These are phyloP conservation scores for Pheosia tremula DNA, from an alignment of 2,888 invertebrate genomes.

Conservation along the genomic window DNA sequence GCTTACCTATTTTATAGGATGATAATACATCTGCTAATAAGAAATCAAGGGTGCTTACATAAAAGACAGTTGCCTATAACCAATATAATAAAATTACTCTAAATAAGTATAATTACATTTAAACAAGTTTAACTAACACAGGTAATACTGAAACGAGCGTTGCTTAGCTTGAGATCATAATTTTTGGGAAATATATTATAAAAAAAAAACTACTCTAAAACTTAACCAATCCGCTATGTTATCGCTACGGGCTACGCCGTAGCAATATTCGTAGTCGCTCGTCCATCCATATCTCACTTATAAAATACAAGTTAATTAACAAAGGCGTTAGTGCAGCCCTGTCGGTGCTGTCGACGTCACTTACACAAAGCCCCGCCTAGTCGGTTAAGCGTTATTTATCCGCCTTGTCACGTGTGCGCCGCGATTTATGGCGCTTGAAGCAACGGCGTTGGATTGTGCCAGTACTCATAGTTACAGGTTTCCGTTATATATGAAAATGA, in stretches of 20 bases:
- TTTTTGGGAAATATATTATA: no score
- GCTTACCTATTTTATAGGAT: not conserved
- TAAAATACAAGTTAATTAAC: conserved; percentile 35
- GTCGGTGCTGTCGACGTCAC: conserved; percentile 17
- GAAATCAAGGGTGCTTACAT: not conserved
- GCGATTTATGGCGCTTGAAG: conserved; percentile 45
- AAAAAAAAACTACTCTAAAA: not conserved
- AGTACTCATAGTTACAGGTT: not conserved
- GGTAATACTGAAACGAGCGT: no score
- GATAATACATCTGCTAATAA: not conserved
- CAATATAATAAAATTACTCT: no score
- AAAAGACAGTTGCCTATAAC: not conserved
- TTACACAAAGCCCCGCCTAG: conserved; percentile 20
- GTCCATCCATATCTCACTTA: conserved; percentile 16
- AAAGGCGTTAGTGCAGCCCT: conserved; percentile 25
- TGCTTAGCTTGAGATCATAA: no score
- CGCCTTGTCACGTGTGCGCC: conserved; percentile 51
- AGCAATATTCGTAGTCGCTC: not conserved
- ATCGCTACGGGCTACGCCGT: conserved; percentile 1
- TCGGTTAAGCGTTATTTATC: conserved; percentile 38
- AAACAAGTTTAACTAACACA: no score
- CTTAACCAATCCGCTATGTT: not conserved
- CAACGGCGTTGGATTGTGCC: not conserved
- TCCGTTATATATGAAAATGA: not conserved
- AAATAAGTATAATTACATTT: no score